Conservation (phyloP, 2,888 invertebrate genomes). For the Diaphora mendica region DNA sequence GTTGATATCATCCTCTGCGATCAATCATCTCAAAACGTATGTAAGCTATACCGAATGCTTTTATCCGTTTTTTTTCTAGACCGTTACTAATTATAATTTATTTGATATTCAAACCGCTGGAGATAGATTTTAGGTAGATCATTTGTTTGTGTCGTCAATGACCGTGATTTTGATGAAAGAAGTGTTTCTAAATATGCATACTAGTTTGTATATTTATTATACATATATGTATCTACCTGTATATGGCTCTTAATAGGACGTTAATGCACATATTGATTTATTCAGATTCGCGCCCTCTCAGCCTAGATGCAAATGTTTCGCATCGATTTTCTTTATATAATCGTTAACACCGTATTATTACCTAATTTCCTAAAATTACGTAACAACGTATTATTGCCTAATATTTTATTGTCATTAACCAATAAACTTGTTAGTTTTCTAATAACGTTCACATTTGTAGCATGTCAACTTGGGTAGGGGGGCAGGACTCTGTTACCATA, state of each 20-base stretch:
- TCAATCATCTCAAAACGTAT: slow-evolving; percentile 75
- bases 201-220: neutral
- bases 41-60: slow-evolving; percentile 34
- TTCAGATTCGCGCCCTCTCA: neutral
- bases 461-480: too few species aligned
- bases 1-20: slow-evolving; percentile 70
- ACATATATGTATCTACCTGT: neutral
- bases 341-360: too few species aligned
- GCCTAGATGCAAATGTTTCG: too few species aligned
- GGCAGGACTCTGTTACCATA: neutral
- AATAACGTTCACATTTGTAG: too few species aligned
- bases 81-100: slow-evolving; percentile 66
- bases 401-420: too few species aligned
- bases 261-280: neutral
- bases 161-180: slow-evolving; percentile 19
- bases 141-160: slow-evolving; percentile 39
- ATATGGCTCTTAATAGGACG: neutral
- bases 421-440: too few species aligned
- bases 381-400: too few species aligned
- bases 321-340: too few species aligned
- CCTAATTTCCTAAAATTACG: too few species aligned
- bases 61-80: slow-evolving; percentile 58
- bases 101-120: slow-evolving; percentile 42
- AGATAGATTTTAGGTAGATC: slow-evolving; percentile 22
- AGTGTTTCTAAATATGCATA: slow-evolving; percentile 9